Evolutionary conservation across 2,113 vertebrate genomes (phyloP), one percentile per base, ranked within the genome.

Genomic region (Entosphenus tridentatus): DNA sequence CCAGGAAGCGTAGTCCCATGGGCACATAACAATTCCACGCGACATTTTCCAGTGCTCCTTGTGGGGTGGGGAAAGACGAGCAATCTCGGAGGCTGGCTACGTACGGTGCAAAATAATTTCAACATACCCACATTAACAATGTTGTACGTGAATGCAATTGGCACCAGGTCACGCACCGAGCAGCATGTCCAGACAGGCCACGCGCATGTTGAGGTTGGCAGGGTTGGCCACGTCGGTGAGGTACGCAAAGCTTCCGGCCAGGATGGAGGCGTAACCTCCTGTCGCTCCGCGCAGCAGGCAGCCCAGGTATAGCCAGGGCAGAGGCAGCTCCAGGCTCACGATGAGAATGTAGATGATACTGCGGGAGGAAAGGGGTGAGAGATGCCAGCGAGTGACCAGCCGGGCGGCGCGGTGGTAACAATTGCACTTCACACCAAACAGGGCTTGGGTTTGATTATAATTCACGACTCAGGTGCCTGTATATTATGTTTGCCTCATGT

Each of bases 161-260:
- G 39, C 39, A 39, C 39, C 39, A 39, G 39, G 6, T 6, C 5
- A 39, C 39, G 39, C 39, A 39, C 39, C 62, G 62, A 65, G 2
- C n/a, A 65, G n/a, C 62, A 65, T 65, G 21, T 65, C 62, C n/a
- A 65, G n/a, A 65, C n/a, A 21, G 10, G 62, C 62, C 8, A 65
- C n/a, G 62, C 62, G 62, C n/a, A 65, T n/a, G 62, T 21, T 65
- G n/a, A 65, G 62, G n/a, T 9, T 65, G 62, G n/a, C 62, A 16
- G 62, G 9, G n/a, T n/a, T n/a, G n/a, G 21, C 62, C 21, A 21
- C 21, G 10, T 65, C 62, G 9, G 21, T 21, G 10, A 65, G n/a
- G 62, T 65, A 65, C 9, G 62, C 62, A 65, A 65, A 65, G 21
- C 62, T 65, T n/a, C 62, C 21, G 62, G 62, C 62, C 10, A 65